Conservation (phyloP, 2,888 invertebrate genomes). For the Eupithecia subumbrata region DNA sequence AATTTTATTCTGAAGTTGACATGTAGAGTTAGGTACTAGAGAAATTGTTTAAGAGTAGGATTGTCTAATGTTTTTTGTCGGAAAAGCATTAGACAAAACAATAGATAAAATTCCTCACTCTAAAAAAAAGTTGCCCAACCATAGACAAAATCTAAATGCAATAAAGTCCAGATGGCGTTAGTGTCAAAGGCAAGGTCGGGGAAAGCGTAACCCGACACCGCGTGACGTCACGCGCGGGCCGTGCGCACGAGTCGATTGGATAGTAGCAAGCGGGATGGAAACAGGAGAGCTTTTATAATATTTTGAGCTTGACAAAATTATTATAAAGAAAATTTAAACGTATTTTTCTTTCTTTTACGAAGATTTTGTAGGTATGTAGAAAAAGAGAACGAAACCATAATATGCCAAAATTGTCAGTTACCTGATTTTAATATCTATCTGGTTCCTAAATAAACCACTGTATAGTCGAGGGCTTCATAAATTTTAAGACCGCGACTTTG, state of each 20-base stretch:
- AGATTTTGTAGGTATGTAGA: background rate
- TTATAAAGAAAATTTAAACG: background rate
- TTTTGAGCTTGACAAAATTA: background rate
- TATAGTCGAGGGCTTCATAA: background rate
- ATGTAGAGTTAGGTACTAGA: too few relatives aligned
- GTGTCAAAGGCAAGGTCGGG: conserved; percentile 67
- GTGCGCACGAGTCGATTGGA: conserved; percentile 74
- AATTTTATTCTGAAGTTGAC: background rate
- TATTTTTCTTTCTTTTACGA: background rate
- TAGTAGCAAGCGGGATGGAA: conserved; percentile 51
- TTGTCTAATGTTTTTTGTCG: too few relatives aligned
- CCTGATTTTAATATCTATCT: background rate
- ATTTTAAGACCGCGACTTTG: background rate
- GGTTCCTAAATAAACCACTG: background rate
- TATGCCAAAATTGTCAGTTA: background rate
- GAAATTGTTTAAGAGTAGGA: too few relatives aligned
- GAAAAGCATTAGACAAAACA: too few relatives aligned
- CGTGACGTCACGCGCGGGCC: conserved; percentile 79
- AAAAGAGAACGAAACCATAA: background rate
- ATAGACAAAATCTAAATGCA: background rate
- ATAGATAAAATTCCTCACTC: background rate
- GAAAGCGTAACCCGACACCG: conserved; percentile 77
- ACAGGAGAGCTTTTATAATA: conserved; percentile 34
- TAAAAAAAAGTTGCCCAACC: background rate
- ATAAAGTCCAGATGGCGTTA: conserved; percentile 32